Evolutionary conservation across 2,888 invertebrate species (phyloP), one percentile per base, ranked within the genome.

Genomic region (Mallateleia sp.): DNA sequence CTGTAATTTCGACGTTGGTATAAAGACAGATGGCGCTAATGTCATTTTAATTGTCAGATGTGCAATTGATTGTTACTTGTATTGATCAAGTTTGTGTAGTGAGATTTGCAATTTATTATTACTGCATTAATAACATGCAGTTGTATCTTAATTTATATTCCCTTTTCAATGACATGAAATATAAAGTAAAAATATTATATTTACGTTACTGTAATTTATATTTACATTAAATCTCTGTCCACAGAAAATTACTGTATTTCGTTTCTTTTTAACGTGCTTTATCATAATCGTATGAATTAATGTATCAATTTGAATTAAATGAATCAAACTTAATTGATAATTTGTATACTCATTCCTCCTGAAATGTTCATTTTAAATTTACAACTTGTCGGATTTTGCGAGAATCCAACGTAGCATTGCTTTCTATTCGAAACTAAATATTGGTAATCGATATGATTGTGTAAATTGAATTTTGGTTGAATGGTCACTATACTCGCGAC

Each of bases 31-130:
- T 58, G 47, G 58, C 28, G 47, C 77, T 67, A 58, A 69, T 50
- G 38, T 24, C 38, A 58, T 58, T 78, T 50, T 78, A 60, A 78
- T 78, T 69, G 28, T 66, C 24, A 62, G 38, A 47, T 38, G 60
- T 24, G 38, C 58, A 67, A 78, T 67, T 78, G 78, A 67, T 77
- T 66, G 66, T 32, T 42, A 42, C 45, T 38, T 38, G 56, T 56
- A 77, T 64, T 45, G 56, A 77, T 77, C 66, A 32, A 42, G 66
- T 74, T 64, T 77, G 77, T 56, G 25, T 20, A 56, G 52, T 52
- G 54, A 14, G 8, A 28, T 38, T 22, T 28, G 75, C 45, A 34
- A 42, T 50, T 15, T 54, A 42, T 75, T 42, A 60, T 75, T 64
- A 54, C n/a, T 9, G 14, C 64, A 52, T 54, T n/a, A 14, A 42